Percentiles rank a stretch among this genome's conserved stretches.
Conservation (phyloP, 1,140 invertebrate species). For the Trichogramma pretiosum region DNA sequence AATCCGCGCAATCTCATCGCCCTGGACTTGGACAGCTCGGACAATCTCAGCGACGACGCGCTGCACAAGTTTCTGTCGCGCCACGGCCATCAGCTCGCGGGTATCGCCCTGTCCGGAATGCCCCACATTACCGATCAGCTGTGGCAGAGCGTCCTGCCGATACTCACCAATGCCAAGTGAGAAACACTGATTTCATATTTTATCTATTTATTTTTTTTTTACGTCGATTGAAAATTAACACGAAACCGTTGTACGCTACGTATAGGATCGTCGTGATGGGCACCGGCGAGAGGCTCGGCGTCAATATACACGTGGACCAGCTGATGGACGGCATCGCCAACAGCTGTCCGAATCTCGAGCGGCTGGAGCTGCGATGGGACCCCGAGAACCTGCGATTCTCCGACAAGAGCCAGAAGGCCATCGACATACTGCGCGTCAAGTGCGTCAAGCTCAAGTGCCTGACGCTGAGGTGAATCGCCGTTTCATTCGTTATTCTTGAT, state of each 20-base stretch:
- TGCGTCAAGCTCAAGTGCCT: slow-evolving; percentile 78
- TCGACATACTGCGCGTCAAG: slow-evolving; percentile 82
- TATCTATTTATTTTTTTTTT: slow-evolving; percentile 3
- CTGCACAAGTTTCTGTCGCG: slow-evolving; percentile 84
- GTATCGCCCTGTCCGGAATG: slow-evolving; percentile 87
- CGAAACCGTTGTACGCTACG: too few relatives aligned
- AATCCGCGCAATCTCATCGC: slow-evolving; percentile 78
- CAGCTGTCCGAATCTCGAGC: slow-evolving; percentile 78
- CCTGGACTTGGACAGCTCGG: slow-evolving; percentile 88
- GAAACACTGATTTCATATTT: slow-evolving; percentile 15
- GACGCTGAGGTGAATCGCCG: slow-evolving; percentile 60
- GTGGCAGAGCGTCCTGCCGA: slow-evolving; percentile 85
- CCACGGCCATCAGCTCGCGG: slow-evolving; percentile 80
- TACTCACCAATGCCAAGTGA: slow-evolving; percentile 84
- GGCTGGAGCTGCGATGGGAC: slow-evolving; percentile 95
- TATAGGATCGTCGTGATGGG: slow-evolving; percentile 97
- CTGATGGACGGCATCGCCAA: slow-evolving; percentile 95
- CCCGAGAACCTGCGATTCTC: slow-evolving; percentile 96
- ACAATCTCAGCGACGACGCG: slow-evolving; percentile 88
- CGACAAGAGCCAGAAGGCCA: slow-evolving; percentile 97
- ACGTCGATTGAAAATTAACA: too few relatives aligned
- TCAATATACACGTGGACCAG: slow-evolving; percentile 95
- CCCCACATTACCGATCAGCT: slow-evolving; percentile 95
- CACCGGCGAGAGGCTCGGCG: slow-evolving; percentile 87
- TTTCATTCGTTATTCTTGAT: too few relatives aligned